Percentiles rank a stretch among this genome's conserved stretches.
Conservation (phyloP, 2,888 invertebrate species). For the Acanthoscelides obtectus region DNA sequence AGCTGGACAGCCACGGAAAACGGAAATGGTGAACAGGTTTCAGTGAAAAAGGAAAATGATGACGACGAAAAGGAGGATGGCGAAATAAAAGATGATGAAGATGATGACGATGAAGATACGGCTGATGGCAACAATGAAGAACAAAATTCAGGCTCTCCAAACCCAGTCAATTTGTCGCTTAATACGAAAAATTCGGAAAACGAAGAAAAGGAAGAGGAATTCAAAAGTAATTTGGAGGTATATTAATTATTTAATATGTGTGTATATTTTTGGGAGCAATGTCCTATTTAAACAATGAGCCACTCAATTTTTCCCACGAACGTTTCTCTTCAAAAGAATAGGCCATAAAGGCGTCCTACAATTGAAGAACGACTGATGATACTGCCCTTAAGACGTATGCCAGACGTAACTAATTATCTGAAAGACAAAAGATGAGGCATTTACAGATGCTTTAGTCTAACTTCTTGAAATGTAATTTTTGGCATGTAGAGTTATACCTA, state of each 20-base stretch:
- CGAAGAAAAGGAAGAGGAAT: slow-evolving; percentile 36
- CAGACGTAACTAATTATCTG: too few relatives aligned
- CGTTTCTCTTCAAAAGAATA: too few relatives aligned
- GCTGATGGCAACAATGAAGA: slow-evolving; percentile 45
- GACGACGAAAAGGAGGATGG: slow-evolving; percentile 53
- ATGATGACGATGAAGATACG: slow-evolving; percentile 47
- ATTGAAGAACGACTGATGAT: too few relatives aligned
- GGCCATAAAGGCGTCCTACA: too few relatives aligned
- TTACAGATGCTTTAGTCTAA: too few relatives aligned
- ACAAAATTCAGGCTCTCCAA: slow-evolving; percentile 68
- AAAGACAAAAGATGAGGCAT: too few relatives aligned
- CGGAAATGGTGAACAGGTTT: slow-evolving; percentile 29
- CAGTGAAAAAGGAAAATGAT: slow-evolving; percentile 38
- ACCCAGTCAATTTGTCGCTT: slow-evolving; percentile 76
- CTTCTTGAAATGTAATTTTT: too few relatives aligned
- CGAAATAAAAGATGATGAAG: slow-evolving; percentile 48
- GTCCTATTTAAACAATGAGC: too few relatives aligned
- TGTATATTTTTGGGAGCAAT: neutral
- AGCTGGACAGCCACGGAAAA: slow-evolving; percentile 50
- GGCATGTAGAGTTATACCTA: too few relatives aligned
- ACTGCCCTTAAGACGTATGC: too few relatives aligned
- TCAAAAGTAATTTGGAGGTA: slow-evolving; percentile 34
- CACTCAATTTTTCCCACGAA: too few relatives aligned
- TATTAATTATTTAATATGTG: slow-evolving; percentile 10
- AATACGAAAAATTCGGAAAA: slow-evolving; percentile 53